Evolutionary conservation across 2,888 invertebrate genomes (phyloP).

Genomic region (Nemotelus pantherinus): DNA sequence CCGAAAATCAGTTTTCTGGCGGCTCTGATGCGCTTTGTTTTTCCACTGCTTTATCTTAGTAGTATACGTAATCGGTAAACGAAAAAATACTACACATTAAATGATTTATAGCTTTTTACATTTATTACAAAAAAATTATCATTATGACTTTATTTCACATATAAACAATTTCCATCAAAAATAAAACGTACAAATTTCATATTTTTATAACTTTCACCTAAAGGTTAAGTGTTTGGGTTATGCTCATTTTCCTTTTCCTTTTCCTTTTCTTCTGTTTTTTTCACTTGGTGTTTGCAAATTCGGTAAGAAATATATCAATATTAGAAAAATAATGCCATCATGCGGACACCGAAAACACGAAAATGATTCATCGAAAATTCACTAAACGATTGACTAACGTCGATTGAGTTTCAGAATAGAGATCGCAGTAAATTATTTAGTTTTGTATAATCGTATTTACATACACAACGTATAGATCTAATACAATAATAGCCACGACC

Average conservation of each 20-base stretch:
- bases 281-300: not conserved
- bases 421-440: not conserved
- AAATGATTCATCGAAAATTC: constrained; percentile 2
- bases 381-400: constrained; percentile 15
- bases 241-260: not conserved
- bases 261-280: not conserved
- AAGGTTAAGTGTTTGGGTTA: not conserved
- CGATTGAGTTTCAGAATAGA: not conserved
- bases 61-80: too few relatives aligned
- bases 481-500: not conserved
- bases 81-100: too few relatives aligned
- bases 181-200: constrained; percentile 20
- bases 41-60: too few relatives aligned
- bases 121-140: constrained; percentile 29
- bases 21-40: too few relatives aligned
- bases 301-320: not conserved
- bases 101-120: not conserved
- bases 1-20: too few relatives aligned
- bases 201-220: constrained; percentile 28
- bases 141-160: constrained; percentile 12
- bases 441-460: too few relatives aligned
- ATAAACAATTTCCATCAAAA: constrained; percentile 42
- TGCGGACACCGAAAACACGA: not conserved
- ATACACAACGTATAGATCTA: too few relatives aligned
- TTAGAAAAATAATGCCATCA: not conserved